Evolutionary conservation across 1,140 invertebrate genomes (phyloP).

Genomic region (Nylanderia fulva): DNA sequence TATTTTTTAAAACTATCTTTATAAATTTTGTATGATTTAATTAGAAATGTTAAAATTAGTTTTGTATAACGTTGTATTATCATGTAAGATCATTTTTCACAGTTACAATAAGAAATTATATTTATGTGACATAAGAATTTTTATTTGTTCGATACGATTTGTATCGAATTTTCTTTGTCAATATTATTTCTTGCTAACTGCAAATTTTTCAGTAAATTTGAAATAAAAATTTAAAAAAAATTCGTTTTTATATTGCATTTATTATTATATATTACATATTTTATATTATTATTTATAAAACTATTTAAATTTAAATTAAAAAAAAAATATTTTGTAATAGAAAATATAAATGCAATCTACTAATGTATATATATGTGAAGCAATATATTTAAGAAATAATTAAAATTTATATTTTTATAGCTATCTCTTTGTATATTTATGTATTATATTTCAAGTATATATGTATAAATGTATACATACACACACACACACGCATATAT

Average conservation of each 20-base stretch:
- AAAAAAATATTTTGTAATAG: slow-evolving; percentile 4
- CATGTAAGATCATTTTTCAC: background rate
- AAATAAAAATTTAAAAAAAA: too few species aligned
- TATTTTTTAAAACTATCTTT: background rate
- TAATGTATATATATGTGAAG: background rate
- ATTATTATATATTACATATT: background rate
- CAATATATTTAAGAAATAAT: background rate
- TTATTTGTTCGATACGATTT: background rate
- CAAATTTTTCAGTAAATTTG: background rate
- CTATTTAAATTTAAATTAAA: background rate
- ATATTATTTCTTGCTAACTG: background rate
- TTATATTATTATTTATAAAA: background rate
- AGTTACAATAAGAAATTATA: background rate
- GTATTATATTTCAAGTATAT: too few species aligned
- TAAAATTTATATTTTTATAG: background rate
- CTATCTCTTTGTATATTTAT: background rate
- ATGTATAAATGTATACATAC: background rate
- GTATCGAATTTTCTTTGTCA: background rate
- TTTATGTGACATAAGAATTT: slow-evolving; percentile 2
- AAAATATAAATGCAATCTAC: background rate
- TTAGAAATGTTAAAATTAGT: background rate
- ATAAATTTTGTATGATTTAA: background rate
- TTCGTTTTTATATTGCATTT: background rate
- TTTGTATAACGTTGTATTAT: background rate
- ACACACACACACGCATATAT: too few species aligned